Conservation (phyloP, 2,797 vertebrate species). For the Pseudomugil gertrudae region DNA sequence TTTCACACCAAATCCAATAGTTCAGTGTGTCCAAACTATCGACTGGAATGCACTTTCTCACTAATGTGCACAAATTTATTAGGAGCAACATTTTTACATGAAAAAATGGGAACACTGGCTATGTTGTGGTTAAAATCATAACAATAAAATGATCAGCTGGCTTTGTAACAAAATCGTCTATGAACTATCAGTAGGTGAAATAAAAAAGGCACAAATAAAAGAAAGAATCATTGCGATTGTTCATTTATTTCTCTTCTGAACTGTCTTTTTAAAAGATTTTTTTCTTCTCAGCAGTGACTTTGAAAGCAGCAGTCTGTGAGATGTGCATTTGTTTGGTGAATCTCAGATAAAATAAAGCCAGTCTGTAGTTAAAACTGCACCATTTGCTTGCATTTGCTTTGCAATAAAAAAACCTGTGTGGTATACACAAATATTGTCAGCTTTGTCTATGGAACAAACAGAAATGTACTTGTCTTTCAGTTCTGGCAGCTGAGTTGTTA, state of each 20-base stretch:
- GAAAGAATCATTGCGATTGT: not conserved
- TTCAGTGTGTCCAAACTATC: not conserved
- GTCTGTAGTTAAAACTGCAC: not conserved
- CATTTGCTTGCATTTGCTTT: no score
- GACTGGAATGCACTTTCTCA: not conserved
- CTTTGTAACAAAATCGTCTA: not conserved
- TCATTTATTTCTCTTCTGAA: not conserved
- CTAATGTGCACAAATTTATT: not conserved
- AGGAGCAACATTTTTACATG: not conserved
- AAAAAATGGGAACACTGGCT: not conserved
- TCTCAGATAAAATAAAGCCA: not conserved
- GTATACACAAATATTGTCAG: not conserved
- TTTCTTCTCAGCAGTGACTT: not conserved
- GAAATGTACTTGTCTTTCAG: not conserved
- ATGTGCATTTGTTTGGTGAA: not conserved
- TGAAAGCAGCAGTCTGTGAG: not conserved
- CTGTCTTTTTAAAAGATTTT: not conserved
- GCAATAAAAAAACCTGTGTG: not conserved
- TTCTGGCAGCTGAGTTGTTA: not conserved
- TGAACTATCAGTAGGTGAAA: not conserved
- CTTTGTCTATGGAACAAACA: not conserved
- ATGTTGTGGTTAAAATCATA: not conserved
- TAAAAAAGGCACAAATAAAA: constrained; percentile 4
- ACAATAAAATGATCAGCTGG: not conserved
- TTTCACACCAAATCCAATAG: not conserved